These are phyloP conservation scores for Drosophila percnosoma DNA, from an alignment of 2,888 invertebrate genomes.

Conservation along the genomic window DNA sequence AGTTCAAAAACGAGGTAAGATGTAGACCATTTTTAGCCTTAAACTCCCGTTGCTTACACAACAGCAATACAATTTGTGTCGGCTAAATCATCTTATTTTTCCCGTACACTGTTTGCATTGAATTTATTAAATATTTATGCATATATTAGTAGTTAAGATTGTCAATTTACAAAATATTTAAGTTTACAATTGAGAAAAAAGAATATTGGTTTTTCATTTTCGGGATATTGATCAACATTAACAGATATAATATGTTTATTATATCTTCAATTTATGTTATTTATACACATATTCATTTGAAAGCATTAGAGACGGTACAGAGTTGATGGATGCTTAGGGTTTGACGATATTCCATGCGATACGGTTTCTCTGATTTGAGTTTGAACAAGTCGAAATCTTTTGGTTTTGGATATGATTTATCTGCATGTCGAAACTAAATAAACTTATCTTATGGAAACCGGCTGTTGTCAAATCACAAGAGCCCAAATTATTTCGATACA, in stretches of 20 bases:
- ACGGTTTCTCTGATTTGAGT: neutral
- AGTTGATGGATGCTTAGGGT: neutral
- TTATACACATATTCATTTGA: neutral
- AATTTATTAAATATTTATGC: neutral
- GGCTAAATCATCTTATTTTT: neutral
- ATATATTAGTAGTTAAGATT: neutral
- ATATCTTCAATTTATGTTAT: no score
- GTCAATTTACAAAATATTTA: neutral
- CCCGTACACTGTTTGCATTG: neutral
- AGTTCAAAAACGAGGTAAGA: constrained; percentile 91
- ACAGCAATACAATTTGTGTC: neutral
- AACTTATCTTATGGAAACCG: neutral
- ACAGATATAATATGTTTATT: no score
- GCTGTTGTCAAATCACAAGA: neutral
- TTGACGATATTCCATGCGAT: neutral
- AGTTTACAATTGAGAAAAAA: neutral
- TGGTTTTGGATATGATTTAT: neutral
- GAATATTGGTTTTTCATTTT: neutral
- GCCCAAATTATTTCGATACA: constrained; percentile 1
- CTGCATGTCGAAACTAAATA: neutral
- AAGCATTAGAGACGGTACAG: neutral
- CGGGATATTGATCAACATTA: neutral
- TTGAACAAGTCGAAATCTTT: neutral
- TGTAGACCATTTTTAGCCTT: neutral
- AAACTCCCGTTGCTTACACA: neutral